phyloP scores from a whole-genome alignment of 2,113 vertebrate genomes.

The Spermophilus dauricus region DNA sequence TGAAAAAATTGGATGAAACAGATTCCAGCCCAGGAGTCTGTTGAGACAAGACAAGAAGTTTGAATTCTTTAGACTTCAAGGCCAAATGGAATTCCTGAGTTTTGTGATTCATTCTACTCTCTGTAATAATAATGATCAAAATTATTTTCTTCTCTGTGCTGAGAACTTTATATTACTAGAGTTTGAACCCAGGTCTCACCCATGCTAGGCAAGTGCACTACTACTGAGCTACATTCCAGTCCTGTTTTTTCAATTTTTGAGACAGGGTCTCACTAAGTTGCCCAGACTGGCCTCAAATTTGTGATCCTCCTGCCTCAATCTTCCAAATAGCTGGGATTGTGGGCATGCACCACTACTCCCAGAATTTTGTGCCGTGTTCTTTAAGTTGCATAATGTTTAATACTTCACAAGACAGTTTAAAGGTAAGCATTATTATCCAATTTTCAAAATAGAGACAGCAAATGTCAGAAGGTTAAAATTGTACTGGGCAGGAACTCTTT shows the following conservation, averaged over 20 bases:
- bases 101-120: neutral
- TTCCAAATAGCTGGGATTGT: neutral
- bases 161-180: neutral
- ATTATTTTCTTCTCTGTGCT: neutral
- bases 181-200: neutral
- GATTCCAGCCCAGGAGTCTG: neutral
- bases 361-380: neutral
- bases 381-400: neutral
- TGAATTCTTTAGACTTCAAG: conserved; percentile 16
- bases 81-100: neutral
- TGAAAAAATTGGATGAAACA: neutral
- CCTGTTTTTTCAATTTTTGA: neutral
- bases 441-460: neutral
- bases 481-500: neutral
- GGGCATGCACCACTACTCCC: neutral
- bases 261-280: neutral
- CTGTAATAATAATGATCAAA: neutral
- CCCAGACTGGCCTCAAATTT: neutral
- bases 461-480: neutral
- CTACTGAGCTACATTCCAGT: neutral
- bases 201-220: neutral
- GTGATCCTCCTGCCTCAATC: neutral
- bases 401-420: neutral
- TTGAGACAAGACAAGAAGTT: neutral
- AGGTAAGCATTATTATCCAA: neutral